Conservation (phyloP, 2,113 vertebrate genomes). For the Pogona vitticeps region DNA sequence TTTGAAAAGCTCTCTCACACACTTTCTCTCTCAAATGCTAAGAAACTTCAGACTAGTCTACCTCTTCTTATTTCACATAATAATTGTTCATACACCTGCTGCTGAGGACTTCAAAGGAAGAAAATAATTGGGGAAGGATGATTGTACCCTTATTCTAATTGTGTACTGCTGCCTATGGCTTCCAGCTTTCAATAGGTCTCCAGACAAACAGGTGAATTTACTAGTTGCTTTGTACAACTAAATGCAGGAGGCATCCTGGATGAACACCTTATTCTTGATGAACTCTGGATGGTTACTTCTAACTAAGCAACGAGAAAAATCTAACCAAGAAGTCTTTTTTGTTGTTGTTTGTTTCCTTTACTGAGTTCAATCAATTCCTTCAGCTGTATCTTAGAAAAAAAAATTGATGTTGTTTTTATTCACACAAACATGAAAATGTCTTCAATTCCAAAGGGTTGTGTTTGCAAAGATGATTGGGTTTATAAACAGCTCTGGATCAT, state of each 20-base stretch:
- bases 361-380: not conserved
- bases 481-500: not conserved
- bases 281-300: not conserved
- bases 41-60: too few relatives aligned
- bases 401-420: not conserved
- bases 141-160: not conserved
- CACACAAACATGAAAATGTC: not conserved
- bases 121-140: not conserved
- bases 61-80: not conserved
- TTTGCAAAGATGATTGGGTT: not conserved
- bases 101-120: not conserved
- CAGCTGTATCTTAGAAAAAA: not conserved
- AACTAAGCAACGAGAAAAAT: not conserved
- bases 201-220: not conserved
- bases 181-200: not conserved
- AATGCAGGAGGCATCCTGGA: not conserved
- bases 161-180: not conserved
- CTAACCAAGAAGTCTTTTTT: not conserved
- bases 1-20: not conserved
- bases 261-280: not conserved
- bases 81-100: not conserved
- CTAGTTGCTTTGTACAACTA: not conserved
- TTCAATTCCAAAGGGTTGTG: not conserved
- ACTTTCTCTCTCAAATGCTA: not conserved
- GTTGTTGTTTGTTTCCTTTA: not conserved